Percentiles rank a stretch among this genome's conserved stretches.
phyloP scores from a whole-genome alignment of 2,888 invertebrate species.

The Lithophane ornitopus region DNA sequence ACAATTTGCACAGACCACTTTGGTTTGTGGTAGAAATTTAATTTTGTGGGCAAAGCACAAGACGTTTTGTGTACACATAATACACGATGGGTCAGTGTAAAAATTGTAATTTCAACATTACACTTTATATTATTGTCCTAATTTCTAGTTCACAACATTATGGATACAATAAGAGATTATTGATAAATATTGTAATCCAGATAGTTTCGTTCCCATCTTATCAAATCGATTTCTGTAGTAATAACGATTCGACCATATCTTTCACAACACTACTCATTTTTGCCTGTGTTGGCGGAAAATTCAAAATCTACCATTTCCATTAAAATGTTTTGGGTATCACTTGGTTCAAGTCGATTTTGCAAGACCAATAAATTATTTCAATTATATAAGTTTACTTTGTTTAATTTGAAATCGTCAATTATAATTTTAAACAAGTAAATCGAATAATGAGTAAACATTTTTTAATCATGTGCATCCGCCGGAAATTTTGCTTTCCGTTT shows the following conservation, averaged over 20 bases:
- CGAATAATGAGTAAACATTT: background rate
- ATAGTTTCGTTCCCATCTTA: background rate
- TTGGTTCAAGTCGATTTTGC: background rate
- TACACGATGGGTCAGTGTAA: background rate
- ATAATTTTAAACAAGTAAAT: background rate
- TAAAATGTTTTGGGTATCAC: background rate
- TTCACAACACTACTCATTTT: constrained; percentile 44
- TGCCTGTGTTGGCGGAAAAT: constrained; percentile 38
- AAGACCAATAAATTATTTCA: background rate
- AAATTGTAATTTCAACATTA: background rate
- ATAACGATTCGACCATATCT: background rate
- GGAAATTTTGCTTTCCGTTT: constrained; percentile 31
- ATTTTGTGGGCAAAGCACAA: background rate
- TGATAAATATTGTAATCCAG: background rate
- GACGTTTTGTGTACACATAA: too few species aligned
- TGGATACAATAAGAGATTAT: background rate
- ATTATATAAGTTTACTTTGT: background rate
- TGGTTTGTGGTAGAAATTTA: background rate
- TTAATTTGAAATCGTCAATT: background rate
- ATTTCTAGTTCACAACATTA: background rate
- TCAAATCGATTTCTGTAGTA: constrained; percentile 1
- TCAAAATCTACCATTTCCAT: constrained; percentile 27
- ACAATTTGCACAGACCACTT: background rate
- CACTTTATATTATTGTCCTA: too few species aligned
- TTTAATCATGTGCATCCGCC: constrained; percentile 44